These are phyloP conservation scores for Apostichopus leukothele DNA, from an alignment of 53 echinoderm and acorn worm genomes.

Conservation along the genomic window DNA sequence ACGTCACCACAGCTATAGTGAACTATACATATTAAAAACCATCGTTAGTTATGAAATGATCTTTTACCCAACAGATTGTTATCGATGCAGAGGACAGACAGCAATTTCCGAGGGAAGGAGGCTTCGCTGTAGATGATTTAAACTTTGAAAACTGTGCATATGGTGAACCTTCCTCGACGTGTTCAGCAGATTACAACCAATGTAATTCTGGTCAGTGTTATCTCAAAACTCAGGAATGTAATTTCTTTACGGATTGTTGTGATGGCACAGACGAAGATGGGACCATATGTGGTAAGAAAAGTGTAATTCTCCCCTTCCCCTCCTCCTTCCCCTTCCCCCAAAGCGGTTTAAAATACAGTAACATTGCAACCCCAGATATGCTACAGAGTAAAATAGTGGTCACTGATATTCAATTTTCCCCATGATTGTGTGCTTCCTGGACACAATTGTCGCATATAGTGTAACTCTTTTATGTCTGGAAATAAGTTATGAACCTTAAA, in stretches of 20 bases:
- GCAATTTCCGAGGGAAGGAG: slow-evolving; percentile 46
- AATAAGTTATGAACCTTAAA: too few relatives aligned
- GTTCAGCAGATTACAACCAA: slow-evolving; percentile 52
- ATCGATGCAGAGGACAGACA: slow-evolving; percentile 69
- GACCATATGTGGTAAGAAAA: slow-evolving; percentile 18
- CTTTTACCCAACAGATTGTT: slow-evolving; percentile 48
- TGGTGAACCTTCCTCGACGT: slow-evolving; percentile 41
- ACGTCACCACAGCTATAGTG: neutral
- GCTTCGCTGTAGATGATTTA: slow-evolving; percentile 78
- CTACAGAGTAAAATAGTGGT: too few relatives aligned
- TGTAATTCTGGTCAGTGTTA: slow-evolving; percentile 70
- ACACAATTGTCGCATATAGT: too few relatives aligned
- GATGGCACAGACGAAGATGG: slow-evolving; percentile 65
- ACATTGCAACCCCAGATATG: too few relatives aligned
- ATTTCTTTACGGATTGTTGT: slow-evolving; percentile 72
- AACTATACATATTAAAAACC: too few relatives aligned
- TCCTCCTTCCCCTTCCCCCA: too few relatives aligned
- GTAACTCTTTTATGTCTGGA: too few relatives aligned
- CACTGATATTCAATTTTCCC: too few relatives aligned
- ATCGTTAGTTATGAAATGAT: neutral
- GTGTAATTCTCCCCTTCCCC: too few relatives aligned
- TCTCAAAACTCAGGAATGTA: slow-evolving; percentile 50
- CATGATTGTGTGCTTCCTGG: too few relatives aligned
- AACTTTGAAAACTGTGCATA: slow-evolving; percentile 77
- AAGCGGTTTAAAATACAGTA: too few relatives aligned